Base-by-base conservation (phyloP, 1,140 invertebrate genomes). In the Akabosia matsudoensis region DNA sequence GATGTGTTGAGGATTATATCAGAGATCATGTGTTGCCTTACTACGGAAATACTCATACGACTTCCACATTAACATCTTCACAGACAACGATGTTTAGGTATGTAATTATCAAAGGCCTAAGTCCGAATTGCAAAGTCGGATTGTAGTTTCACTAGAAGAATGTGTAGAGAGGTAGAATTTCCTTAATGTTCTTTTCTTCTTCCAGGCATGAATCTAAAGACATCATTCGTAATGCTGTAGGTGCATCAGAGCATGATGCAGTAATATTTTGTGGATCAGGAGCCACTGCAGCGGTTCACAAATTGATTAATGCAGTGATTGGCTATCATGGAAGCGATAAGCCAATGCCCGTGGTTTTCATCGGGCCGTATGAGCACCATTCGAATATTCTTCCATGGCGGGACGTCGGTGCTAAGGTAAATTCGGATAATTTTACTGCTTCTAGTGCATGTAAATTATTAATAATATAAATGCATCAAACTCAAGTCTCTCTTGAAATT, bases 1-100 rank as follows among this genome's bases (percentile, higher is more conserved):
- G 91, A 61, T 96, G 94, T 85, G 90, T 97, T 73, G 95, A 97
- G 84, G 92, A 95, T 81, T 96, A 93, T 83, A 90, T 97, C 31
- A 82, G 87, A 24, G 88, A 90, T 79, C 90, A 96, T 83, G 93
- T 97, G 0, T 85, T 97, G 52, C 92, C 94, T 3, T 90, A 90
- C 70, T 93, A 95, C 83, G 94, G 92, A 30, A 95, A 95, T 77
- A 92, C 92, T 2, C 92, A 93, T 84, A 92, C 93, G 0, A 93
- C 93, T 1, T 91, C 92, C 3, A 91, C 91, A 52, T 90, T 94
- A 78, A 94, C 93, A 31, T 93, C 93, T 33, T 86, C 94, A 64
- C 94, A 97, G 85, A 93, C 93, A 14, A 93, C 93, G 71, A 86
- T 94, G 33, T 96, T 93, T 86, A 90, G 93, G 90, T 94, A 56